Base-by-base conservation (phyloP, 2,113 vertebrate genomes). In the Rhinogobius similis region DNA sequence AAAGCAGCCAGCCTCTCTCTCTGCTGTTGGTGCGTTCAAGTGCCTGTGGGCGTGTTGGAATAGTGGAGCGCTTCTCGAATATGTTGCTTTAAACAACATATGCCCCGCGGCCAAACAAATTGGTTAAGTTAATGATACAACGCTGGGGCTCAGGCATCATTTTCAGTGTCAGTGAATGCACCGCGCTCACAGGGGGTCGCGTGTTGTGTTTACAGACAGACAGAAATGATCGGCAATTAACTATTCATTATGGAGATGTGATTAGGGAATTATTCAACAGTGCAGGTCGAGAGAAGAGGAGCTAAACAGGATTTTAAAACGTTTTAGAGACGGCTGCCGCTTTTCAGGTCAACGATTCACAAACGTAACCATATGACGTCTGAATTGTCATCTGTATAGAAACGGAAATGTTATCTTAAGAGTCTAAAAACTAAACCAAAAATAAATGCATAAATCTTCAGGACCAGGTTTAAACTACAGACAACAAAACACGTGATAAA, bases 231-330 rank as follows among this genome's bases (percentile, higher is more conserved):
- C 82, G 69, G 72, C 78, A 82, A 90, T 91, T 87, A 91, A 84
- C 73, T 85, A 87, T 87, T 90, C 83, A 88, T 87, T 84, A 67
- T 50, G 70, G 64, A 82, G 82, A 88, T 75, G 81, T 84, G 83
- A 89, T 87, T 85, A 81, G 73, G 65, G 77, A 81, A 84, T 82
- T 82, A 77, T 79, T 86, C 82, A 78, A 65, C 77, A 65, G 24
- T 63, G 80, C 81, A 80, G 81, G 82, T 84, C 82, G 48, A 67
- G 70, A 36, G 72, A 78, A 39, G 73, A 70, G 70, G 70, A 69
- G 71, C 73, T 59, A 67, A 76, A 81, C 68, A 26, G 72, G 12
- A 39, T 62, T 72, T 61, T 82, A 82, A 84, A 82, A 65, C 43
- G 75, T 76, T 80, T 53, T 50, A 65, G n/a, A 16, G 68, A 18